Evolutionary conservation across 1,140 invertebrate genomes (phyloP), one percentile per base, ranked within the genome.

Genomic region (Sitophilus oryzae): DNA sequence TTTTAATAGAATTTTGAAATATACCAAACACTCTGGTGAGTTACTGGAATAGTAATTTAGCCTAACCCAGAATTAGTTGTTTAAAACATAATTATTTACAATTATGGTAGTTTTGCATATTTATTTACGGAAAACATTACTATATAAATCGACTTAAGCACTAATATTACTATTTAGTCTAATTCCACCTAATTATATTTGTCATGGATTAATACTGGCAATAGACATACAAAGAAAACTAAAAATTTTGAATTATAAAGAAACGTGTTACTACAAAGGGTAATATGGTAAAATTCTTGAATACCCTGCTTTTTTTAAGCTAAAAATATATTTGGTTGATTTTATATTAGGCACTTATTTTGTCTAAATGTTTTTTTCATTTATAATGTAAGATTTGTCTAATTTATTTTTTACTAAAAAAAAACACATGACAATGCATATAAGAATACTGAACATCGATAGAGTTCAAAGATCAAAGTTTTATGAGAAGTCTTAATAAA

Each of bases 221-320:
- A 19, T 20, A 18, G 40, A 42, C 40, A 42, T 42, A 18, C n/a
- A 42, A 42, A 42, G 10, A 42, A 3, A 42, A 42, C 40, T 3
- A 21, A 42, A 42, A 19, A 18, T 42, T 42, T 18, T 18, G 11
- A 42, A 2, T 1, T 9, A 11, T 6, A 42, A 42, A 9, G n/a
- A 19, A 21, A 42, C 19, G 5, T n/a, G 3, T 9, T 42, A 42
- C 40, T 42, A 42, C 15, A 42, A 42, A 42, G 40, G 20, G 40
- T 42, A 20, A 15, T 19, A 19, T 6, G n/a, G 6, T 19, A 21
- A 15, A 42, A 42, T 42, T 42, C 19, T 42, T 42, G 19, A 19
- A 42, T 18, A 42, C 40, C 40, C 40, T 42, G 40, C 40, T 9
- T 42, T n/a, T 11, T 40, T 14, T 42, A 42, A 42, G 40, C 40